Percentiles rank a stretch among this genome's conserved stretches.
Evolutionary conservation across 1,140 invertebrate genomes (phyloP).

Genomic region (Drosophila pachea): DNA sequence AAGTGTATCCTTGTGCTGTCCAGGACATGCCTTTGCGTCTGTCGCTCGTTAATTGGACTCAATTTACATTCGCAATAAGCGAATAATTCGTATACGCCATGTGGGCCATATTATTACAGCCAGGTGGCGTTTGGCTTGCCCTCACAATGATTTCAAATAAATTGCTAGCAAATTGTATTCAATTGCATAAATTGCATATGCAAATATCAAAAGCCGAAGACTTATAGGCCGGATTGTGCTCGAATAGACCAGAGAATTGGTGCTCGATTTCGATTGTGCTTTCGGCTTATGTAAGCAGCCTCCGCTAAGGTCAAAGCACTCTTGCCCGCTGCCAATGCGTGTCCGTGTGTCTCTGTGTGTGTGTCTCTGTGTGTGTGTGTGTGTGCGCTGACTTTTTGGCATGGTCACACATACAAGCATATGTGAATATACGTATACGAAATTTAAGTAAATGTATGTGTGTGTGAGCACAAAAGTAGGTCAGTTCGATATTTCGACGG

Average conservation of each 20-base stretch:
- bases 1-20: too few relatives aligned
- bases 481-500: slow-evolving; percentile 72
- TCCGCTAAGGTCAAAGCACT: slow-evolving; percentile 72
- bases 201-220: neutral
- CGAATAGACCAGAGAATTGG: neutral
- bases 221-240: neutral
- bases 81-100: too few relatives aligned
- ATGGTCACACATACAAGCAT: slow-evolving; percentile 14
- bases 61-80: too few relatives aligned
- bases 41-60: too few relatives aligned
- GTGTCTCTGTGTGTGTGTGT: slow-evolving; percentile 6
- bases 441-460: slow-evolving; percentile 8
- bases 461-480: slow-evolving; percentile 64
- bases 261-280: slow-evolving; percentile 15
- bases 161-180: neutral
- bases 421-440: slow-evolving; percentile 7
- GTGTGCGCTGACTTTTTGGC: slow-evolving; percentile 15
- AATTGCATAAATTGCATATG: neutral
- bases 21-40: too few relatives aligned
- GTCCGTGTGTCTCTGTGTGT: slow-evolving; percentile 10
- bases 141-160: neutral
- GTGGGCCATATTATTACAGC: too few relatives aligned
- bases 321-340: slow-evolving; percentile 47
- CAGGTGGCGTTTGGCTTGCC: too few relatives aligned
- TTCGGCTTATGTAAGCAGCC: slow-evolving; percentile 66